Evolutionary conservation across 2,888 invertebrate species (phyloP).

Genomic region (Sinhomidia bicolor): DNA sequence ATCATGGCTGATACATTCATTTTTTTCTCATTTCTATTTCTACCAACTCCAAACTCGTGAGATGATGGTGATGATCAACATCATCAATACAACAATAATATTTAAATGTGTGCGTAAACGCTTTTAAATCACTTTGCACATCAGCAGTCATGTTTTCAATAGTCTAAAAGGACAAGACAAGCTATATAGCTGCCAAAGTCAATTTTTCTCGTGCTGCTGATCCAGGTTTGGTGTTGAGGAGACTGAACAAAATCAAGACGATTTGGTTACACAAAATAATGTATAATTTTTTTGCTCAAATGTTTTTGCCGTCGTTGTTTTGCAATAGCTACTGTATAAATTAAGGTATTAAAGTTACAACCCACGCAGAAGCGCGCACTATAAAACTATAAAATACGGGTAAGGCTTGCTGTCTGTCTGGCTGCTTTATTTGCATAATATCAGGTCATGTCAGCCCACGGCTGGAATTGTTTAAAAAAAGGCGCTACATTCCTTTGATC

Average conservation of each 20-base stretch:
- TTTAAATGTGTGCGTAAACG: constrained; percentile 9
- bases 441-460: constrained; percentile 17
- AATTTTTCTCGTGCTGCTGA: neutral
- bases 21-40: neutral
- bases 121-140: constrained; percentile 6
- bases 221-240: constrained; percentile 23
- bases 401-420: too few species aligned
- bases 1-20: neutral
- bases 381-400: neutral
- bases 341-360: neutral
- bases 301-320: neutral
- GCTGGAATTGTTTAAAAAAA: constrained; percentile 9
- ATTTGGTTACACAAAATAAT: neutral
- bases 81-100: neutral
- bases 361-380: neutral
- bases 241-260: neutral
- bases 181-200: neutral
- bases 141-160: constrained; percentile 1
- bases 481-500: neutral
- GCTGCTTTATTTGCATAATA: neutral
- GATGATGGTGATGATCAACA: neutral
- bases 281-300: too few species aligned
- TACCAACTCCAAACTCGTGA: too few species aligned
- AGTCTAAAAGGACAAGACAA: neutral
- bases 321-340: constrained; percentile 13